Evolutionary conservation across 2,797 vertebrate genomes (phyloP).

Genomic region (Rhabdomys pumilio): DNA sequence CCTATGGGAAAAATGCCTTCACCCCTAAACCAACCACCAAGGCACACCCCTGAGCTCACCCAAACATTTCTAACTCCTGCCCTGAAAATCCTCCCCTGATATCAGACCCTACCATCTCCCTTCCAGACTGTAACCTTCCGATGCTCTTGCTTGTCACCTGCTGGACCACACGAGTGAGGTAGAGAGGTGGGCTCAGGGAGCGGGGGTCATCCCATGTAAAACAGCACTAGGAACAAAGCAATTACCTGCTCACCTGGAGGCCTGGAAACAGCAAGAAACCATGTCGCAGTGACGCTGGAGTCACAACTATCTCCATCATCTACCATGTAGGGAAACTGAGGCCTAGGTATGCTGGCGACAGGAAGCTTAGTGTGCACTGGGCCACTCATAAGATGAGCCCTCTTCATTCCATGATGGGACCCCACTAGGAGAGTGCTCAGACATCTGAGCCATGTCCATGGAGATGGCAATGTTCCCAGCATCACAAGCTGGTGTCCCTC

Average conservation of each 20-base stretch:
- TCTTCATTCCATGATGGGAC: fast-evolving
- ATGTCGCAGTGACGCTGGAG: background rate
- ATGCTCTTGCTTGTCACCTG: background rate
- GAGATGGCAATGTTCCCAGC: background rate
- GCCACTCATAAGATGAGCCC: background rate
- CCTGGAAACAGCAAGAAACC: background rate
- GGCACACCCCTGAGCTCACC: background rate
- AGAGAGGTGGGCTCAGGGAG: background rate
- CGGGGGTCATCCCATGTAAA: background rate
- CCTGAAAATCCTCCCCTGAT: background rate
- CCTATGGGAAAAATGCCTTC: background rate
- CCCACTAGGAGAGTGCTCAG: background rate
- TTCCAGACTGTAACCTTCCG: background rate
- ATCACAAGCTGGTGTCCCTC: background rate
- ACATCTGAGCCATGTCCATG: background rate
- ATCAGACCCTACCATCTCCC: background rate
- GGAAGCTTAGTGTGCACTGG: background rate
- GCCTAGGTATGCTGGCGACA: no score
- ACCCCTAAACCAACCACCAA: background rate
- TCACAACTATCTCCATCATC: background rate
- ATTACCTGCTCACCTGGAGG: background rate
- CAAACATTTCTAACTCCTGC: background rate
- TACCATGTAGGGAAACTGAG: background rate
- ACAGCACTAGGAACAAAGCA: fast-evolving
- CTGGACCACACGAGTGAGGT: background rate